Percentiles rank a stretch among this genome's conserved stretches.
Evolutionary conservation across 2,797 vertebrate species (phyloP).

Genomic region (Hypotaenidia okinawae): DNA sequence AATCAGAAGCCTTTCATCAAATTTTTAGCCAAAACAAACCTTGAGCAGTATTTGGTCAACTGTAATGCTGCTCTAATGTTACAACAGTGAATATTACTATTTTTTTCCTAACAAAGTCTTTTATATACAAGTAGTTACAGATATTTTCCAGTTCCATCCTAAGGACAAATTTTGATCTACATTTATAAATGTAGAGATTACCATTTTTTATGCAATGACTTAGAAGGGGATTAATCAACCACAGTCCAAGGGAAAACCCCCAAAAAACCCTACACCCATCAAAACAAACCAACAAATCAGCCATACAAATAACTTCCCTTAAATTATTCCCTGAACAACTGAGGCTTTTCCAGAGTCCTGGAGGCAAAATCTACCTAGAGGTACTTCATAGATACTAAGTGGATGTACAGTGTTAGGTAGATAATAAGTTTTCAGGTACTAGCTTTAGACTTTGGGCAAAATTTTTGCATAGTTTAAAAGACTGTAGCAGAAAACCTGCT

Average conservation of each 20-base stretch:
- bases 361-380: neutral
- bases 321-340: neutral
- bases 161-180: neutral
- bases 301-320: neutral
- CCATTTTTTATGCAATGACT: neutral
- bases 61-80: neutral
- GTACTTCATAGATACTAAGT: neutral
- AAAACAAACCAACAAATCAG: neutral
- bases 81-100: rapidly evolving
- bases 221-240: neutral
- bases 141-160: neutral
- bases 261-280: neutral
- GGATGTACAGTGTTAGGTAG: neutral
- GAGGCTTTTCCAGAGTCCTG: neutral
- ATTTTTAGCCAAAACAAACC: neutral
- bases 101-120: too few relatives aligned
- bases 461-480: neutral
- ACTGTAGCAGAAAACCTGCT: neutral
- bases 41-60: neutral
- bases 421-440: neutral
- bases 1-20: neutral
- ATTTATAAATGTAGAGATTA: neutral
- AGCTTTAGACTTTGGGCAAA: neutral
- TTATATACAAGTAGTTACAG: neutral
- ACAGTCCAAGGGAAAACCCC: neutral